These are phyloP conservation scores for Dasypogon diadema DNA, from an alignment of 2,888 invertebrate species.

Conservation along the genomic window DNA sequence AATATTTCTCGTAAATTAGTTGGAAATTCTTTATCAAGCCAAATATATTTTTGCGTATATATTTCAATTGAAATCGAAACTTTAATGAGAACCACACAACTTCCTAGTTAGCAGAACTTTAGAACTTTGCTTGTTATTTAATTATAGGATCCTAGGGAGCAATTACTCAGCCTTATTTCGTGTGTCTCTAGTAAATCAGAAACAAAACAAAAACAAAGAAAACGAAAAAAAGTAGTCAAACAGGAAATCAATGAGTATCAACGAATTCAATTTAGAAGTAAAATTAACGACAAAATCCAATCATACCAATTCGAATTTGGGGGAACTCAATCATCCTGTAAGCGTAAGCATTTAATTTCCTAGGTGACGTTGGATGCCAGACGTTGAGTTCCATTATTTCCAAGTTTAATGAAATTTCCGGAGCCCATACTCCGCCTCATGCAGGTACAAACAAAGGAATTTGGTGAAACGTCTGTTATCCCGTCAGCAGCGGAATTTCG, in stretches of 20 bases:
- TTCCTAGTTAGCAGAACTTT: too few relatives aligned
- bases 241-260: not conserved
- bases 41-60: too few relatives aligned
- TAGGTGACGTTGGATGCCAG: not conserved
- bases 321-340: not conserved
- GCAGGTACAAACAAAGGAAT: not conserved
- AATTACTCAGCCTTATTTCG: too few relatives aligned
- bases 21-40: too few relatives aligned
- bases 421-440: not conserved
- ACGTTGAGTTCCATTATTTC: slow-evolving; percentile 9
- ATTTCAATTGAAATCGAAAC: too few relatives aligned
- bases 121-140: too few relatives aligned
- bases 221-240: not conserved
- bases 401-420: slow-evolving; percentile 21
- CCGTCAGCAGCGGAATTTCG: slow-evolving; percentile 24
- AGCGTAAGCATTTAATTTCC: not conserved
- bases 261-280: not conserved
- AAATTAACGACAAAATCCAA: slow-evolving; percentile 4
- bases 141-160: too few relatives aligned
- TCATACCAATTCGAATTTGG: not conserved
- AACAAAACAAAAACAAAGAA: too few relatives aligned
- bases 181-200: too few relatives aligned
- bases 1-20: too few relatives aligned
- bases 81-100: too few relatives aligned
- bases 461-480: slow-evolving; percentile 13